Conservation (phyloP, 2,888 invertebrate genomes). For the Cotesia congregata region DNA sequence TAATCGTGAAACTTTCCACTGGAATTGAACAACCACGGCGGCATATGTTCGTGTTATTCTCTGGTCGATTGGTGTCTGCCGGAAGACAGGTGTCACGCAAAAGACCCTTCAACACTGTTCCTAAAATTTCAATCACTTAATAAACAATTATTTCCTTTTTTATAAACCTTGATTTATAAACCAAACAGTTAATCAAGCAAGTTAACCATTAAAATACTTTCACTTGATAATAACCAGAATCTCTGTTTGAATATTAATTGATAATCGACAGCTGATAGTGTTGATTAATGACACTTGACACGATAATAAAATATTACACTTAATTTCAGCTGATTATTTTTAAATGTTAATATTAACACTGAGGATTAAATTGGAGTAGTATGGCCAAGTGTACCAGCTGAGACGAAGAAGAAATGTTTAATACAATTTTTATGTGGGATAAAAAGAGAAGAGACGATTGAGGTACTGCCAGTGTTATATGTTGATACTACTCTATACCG, state of each 20-base stretch:
- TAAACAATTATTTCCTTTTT: background rate
- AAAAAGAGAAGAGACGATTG: constrained; percentile 13
- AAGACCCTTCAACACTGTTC: background rate
- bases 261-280: too few species aligned
- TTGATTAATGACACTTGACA: too few species aligned
- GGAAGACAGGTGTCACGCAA: constrained; percentile 26
- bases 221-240: too few species aligned
- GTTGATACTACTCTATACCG: background rate
- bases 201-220: too few species aligned
- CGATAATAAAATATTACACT: background rate
- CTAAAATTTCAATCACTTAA: background rate
- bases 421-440: background rate
- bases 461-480: constrained; percentile 12
- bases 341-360: too few species aligned
- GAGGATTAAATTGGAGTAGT: background rate
- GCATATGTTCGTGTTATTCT: constrained; percentile 28
- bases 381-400: background rate
- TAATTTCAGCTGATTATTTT: background rate
- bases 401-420: background rate
- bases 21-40: background rate
- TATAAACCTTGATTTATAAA: background rate
- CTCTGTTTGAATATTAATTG: too few species aligned
- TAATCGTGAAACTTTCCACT: constrained; percentile 31
- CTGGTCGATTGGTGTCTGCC: constrained; percentile 11
- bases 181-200: too few species aligned